phyloP scores from a whole-genome alignment of 2,113 vertebrate species.

The Suricata suricatta region DNA sequence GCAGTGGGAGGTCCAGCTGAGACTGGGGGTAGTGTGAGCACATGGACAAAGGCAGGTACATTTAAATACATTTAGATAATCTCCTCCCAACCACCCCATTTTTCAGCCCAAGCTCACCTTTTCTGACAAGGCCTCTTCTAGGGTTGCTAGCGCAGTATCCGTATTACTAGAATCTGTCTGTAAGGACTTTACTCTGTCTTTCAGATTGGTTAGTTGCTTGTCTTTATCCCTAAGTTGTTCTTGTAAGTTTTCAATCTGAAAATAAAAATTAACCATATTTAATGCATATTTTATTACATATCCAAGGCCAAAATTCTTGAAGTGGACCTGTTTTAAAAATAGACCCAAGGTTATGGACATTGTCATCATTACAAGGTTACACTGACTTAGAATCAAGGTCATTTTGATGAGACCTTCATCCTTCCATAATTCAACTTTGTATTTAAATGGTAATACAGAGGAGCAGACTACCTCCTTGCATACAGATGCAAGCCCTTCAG shows the following conservation, averaged over 20 bases:
- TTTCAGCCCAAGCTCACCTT: slow-evolving; percentile 88
- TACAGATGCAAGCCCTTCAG: background rate
- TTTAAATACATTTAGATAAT: background rate
- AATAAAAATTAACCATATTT: slow-evolving; percentile 57
- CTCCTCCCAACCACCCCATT: fast-evolving
- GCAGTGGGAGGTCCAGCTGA: background rate
- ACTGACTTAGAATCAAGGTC: background rate
- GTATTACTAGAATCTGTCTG: slow-evolving; percentile 99
- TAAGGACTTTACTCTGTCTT: slow-evolving; percentile 95
- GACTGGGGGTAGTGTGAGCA: no score
- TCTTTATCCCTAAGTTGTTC: slow-evolving; percentile 99
- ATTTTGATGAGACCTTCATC: background rate
- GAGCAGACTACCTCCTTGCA: background rate
- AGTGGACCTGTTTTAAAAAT: background rate
- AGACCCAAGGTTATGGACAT: background rate
- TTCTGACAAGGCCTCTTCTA: slow-evolving; percentile 97
- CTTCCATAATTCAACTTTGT: background rate
- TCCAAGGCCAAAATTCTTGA: background rate
- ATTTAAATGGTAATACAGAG: background rate
- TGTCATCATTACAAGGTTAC: background rate
- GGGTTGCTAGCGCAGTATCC: slow-evolving; percentile 94
- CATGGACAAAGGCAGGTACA: background rate
- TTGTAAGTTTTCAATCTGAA: slow-evolving; percentile 97
- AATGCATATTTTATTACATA: background rate
- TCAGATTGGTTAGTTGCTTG: slow-evolving; percentile 95